phyloP scores from a whole-genome alignment of 2,888 invertebrate species.

The Nephrotoma guestfalica region DNA sequence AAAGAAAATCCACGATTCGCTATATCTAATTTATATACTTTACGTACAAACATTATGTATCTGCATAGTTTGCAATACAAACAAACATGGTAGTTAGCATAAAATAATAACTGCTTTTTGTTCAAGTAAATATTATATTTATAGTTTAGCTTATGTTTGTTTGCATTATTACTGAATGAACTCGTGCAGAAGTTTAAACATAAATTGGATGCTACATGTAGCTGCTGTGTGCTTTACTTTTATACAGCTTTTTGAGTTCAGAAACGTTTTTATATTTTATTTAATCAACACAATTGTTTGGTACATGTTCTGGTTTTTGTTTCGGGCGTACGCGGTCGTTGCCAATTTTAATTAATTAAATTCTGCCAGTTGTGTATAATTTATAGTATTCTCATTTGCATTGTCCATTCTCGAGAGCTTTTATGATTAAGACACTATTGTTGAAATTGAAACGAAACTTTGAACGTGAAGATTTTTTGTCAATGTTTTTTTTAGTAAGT shows the following conservation, averaged over 20 bases:
- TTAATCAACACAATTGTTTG: background rate
- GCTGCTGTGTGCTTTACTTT: no score
- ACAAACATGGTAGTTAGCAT: background rate
- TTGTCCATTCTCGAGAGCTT: no score
- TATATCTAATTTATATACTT: background rate
- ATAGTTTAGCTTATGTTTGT: background rate
- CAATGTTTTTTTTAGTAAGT: no score
- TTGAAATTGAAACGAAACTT: no score
- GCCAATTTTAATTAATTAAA: background rate
- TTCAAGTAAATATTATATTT: background rate
- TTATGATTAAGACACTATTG: no score
- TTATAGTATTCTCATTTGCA: no score
- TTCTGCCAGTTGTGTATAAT: background rate
- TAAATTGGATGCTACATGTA: background rate
- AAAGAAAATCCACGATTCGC: background rate
- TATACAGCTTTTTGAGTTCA: background rate
- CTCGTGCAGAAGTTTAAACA: background rate
- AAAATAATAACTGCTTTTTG: background rate
- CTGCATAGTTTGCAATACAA: background rate
- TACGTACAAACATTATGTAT: background rate
- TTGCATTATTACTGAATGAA: background rate
- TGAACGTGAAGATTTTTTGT: no score
- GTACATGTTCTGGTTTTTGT: background rate
- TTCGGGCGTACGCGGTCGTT: background rate
- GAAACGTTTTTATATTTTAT: background rate